phyloP scores from a whole-genome alignment of 1,140 invertebrate genomes.

The Hesperophylax magnus region DNA sequence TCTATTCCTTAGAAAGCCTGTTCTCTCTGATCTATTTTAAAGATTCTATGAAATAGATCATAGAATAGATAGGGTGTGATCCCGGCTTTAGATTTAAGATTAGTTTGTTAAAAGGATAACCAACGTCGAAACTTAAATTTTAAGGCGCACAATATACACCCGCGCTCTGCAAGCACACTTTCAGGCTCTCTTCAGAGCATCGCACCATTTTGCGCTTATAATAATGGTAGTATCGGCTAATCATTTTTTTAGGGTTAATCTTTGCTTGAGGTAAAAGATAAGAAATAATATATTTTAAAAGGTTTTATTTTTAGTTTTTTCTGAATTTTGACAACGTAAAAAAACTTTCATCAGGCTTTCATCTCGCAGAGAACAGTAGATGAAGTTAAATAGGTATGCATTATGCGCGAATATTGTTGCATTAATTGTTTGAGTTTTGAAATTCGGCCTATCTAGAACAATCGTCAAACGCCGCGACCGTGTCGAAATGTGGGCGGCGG shows the following conservation, averaged over 20 bases:
- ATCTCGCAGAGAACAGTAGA: not conserved
- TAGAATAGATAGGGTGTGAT: not conserved
- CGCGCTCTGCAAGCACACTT: no score
- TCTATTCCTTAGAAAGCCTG: not conserved
- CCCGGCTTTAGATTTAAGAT: not conserved
- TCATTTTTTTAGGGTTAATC: no score
- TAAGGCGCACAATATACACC: no score
- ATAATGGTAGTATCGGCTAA: no score
- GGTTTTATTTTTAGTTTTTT: no score
- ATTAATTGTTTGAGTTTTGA: not conserved
- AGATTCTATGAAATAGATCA: no score
- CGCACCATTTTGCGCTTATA: no score
- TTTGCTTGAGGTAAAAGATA: no score
- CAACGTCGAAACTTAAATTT: no score
- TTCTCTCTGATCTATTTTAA: not conserved
- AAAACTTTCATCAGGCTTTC: not conserved
- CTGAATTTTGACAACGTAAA: no score
- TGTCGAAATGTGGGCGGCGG: slow-evolving; percentile 13
- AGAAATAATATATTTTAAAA: no score
- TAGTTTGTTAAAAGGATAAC: not conserved
- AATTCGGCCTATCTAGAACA: slow-evolving; percentile 30
- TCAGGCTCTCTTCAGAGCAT: no score
- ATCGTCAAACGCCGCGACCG: not conserved
- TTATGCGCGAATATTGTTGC: not conserved
- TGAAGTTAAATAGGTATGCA: not conserved